Percentiles rank a stretch among this genome's conserved stretches.
phyloP scores from a whole-genome alignment of 2,888 invertebrate species.

The Nephrotoma flavescens region DNA sequence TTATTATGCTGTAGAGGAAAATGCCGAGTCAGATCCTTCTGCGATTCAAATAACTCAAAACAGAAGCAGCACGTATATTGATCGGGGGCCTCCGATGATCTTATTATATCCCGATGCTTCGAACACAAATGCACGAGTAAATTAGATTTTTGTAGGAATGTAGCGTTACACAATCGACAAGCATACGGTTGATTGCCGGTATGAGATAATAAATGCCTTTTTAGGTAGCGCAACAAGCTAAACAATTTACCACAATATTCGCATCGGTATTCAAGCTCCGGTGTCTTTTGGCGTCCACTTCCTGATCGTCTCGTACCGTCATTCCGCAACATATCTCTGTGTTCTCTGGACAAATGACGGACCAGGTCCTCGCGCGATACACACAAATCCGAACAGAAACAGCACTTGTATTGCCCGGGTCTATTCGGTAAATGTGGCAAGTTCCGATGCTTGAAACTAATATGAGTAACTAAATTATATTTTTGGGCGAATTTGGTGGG shows the following conservation, averaged over 20 bases:
- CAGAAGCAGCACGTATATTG: neutral
- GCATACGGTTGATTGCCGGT: neutral
- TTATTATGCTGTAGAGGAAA: too few species aligned
- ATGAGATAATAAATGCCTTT: neutral
- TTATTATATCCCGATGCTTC: neutral
- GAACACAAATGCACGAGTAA: neutral
- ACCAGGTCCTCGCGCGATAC: neutral
- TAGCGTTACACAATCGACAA: neutral
- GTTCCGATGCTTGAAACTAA: neutral
- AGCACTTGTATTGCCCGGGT: neutral
- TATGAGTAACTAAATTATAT: neutral
- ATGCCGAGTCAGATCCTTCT: too few species aligned
- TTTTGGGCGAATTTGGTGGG: neutral
- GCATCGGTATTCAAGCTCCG: neutral
- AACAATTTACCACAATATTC: neutral
- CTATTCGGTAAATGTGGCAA: neutral
- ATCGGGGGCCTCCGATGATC: neutral
- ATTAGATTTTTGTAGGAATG: neutral
- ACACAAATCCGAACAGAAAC: neutral
- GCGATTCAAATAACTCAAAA: too few species aligned
- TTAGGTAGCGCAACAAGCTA: neutral
- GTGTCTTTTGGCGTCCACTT: neutral
- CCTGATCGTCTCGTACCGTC: neutral
- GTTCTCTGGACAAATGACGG: neutral
- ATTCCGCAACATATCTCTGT: neutral